Conservation (phyloP, 2,113 vertebrate species). For the Alligator mississippiensis region DNA sequence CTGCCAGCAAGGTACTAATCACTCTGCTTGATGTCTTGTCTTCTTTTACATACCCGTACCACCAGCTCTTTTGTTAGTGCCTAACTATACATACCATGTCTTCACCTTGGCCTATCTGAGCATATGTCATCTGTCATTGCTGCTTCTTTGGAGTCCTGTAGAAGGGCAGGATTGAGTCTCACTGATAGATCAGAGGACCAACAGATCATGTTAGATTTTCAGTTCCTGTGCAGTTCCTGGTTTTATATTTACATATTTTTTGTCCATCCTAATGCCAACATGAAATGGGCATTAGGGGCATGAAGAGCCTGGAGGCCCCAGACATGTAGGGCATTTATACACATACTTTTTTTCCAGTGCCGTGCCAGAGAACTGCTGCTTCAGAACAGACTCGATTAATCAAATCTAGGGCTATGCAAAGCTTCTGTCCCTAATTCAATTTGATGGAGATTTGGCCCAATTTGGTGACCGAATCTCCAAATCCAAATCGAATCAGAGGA, state of each 20-base stretch:
- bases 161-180: not conserved
- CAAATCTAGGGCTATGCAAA: no score
- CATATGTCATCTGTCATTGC: fast-evolving
- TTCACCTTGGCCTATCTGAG: no score
- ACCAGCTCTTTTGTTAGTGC: not conserved
- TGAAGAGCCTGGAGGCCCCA: not conserved
- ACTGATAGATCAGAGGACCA: not conserved
- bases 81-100: not conserved
- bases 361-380: no score
- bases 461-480: no score
- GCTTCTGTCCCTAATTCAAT: no score
- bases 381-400: no score
- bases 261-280: not conserved
- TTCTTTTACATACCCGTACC: no score
- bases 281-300: fast-evolving
- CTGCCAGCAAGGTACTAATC: not conserved
- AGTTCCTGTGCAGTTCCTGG: not conserved
- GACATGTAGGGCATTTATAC: no score
- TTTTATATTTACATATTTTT: not conserved
- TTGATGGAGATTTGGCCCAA: no score
- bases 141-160: not conserved
- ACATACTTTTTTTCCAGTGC: no score
- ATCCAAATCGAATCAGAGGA: no score
- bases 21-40: not conserved
- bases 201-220: not conserved